These are phyloP conservation scores for Diabrotica undecimpunctata DNA, from an alignment of 1,140 invertebrate species.

Conservation along the genomic window DNA sequence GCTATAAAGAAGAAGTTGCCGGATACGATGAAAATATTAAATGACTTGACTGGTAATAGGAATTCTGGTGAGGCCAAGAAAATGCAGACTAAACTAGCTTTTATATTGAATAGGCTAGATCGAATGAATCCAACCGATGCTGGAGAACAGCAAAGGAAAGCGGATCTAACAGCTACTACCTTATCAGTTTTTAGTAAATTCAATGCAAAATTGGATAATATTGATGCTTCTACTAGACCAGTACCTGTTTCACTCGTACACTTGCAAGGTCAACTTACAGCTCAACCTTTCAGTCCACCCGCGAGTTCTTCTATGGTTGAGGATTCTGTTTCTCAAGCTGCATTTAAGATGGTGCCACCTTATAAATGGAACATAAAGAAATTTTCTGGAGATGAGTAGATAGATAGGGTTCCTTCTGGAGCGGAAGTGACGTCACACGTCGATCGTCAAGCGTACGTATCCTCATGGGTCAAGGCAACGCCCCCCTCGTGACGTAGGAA, in stretches of 20 bases:
- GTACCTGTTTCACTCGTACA: neutral
- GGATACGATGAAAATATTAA: neutral
- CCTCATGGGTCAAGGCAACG: too few species aligned
- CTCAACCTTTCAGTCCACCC: neutral
- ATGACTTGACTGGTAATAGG: neutral
- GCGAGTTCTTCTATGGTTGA: neutral
- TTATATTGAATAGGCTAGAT: slow-evolving; percentile 17
- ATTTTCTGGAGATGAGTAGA: neutral
- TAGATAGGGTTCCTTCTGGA: too few species aligned
- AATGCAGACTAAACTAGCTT: slow-evolving; percentile 11
- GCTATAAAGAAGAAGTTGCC: slow-evolving; percentile 12
- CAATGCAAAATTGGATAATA: neutral
- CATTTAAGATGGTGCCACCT: slow-evolving; percentile 3
- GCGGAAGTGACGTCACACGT: too few species aligned
- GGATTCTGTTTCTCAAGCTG: neutral
- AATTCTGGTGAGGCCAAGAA: slow-evolving; percentile 3
- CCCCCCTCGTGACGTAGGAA: too few species aligned
- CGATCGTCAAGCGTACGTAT: too few species aligned
- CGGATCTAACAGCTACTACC: neutral
- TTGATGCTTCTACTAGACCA: neutral
- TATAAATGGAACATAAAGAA: slow-evolving; percentile 13
- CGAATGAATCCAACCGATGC: slow-evolving; percentile 4
- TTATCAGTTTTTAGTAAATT: slow-evolving; percentile 2
- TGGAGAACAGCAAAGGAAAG: neutral
- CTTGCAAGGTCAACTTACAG: neutral